Base-by-base conservation (phyloP, 2,797 vertebrate genomes). In the Dryobates pubescens region DNA sequence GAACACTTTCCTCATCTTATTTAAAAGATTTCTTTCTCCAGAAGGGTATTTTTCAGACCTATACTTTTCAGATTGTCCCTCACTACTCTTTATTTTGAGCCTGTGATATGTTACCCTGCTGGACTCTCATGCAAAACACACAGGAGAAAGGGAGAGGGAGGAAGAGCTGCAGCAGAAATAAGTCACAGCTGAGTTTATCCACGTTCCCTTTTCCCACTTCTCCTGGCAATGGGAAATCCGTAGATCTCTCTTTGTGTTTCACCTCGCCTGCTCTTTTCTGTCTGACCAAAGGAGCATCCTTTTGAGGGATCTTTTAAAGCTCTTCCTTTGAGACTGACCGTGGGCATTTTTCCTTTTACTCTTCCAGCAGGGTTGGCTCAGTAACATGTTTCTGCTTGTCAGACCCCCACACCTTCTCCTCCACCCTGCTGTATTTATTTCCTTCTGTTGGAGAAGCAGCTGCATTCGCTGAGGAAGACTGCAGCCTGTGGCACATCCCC, bases 21-120 rank as follows among this genome's bases (percentile, higher is more conserved):
- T 88, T 80, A 71, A 88, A 89, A 94, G 65, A 82, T 68, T 72
- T 62, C 82, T 85, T 71, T 77, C 30, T 85, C 57, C 57, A 82
- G 27, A 93, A 59, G 22, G 47, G 79, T 22, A 7, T 78, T 77
- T 85, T 47, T 20, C 9, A 81, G 76, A 34, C 64, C n/a, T 32
- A 30, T 67, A 47, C 22, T 67, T 67, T 67, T 32, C 4, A 32
- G 41, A 56, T 29, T 87, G 51, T 80, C 32, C 36, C 49, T 23
- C 36, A 41, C 23, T 56, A 43, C 30, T 81, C 20, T 67, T 74
- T 92, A 59, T 80, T 93, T 78, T 11, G 45, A 30, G 59, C 62
- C 86, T 83, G 51, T 8, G 7, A 53, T 58, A 74, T 51, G 53
- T 65, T 17, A n/a, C 70, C 4, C 3, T 30, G 27, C 34, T 67